A percentile compares a stretch with the other conserved stretches of the same genome.
These are phyloP conservation scores for Osmerus mordax DNA, from an alignment of 2,113 vertebrate species.

Conservation along the genomic window DNA sequence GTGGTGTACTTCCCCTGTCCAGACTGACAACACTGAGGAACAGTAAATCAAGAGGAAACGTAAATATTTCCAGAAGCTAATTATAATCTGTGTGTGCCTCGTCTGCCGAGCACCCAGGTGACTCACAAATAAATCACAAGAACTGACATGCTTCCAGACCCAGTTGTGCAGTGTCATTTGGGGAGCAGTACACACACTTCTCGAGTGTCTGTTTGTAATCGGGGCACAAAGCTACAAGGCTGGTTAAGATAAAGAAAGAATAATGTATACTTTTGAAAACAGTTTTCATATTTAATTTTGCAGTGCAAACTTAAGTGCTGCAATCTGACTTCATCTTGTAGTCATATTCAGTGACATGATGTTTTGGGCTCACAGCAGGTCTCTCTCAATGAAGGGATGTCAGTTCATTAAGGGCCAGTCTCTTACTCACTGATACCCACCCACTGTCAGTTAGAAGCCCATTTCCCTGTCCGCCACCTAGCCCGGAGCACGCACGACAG, in stretches of 20 bases:
- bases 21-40: conserved; percentile 28
- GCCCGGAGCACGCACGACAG: conserved; percentile 32
- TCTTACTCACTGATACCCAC: conserved; percentile 35
- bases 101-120: conserved; percentile 36
- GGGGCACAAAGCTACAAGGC: conserved; percentile 6
- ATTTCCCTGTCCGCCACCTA: neutral
- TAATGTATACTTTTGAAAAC: too few species aligned
- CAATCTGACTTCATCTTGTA: neutral
- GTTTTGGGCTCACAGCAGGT: conserved; percentile 2
- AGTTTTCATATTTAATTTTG: neutral
- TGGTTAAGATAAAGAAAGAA: too few species aligned
- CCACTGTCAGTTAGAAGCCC: conserved; percentile 25
- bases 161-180: conserved; percentile 29
- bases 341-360: neutral
- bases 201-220: conserved; percentile 21
- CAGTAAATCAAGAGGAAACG: conserved; percentile 40
- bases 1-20: conserved; percentile 9
- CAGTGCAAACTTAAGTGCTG: neutral
- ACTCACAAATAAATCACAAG: conserved; percentile 48
- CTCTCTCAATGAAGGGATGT: conserved; percentile 1
- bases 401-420: conserved; percentile 40
- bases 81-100: conserved; percentile 34
- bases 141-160: conserved; percentile 31
- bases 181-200: conserved; percentile 36
- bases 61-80: conserved; percentile 42